Evolutionary conservation across 2,888 invertebrate species (phyloP).

Genomic region (Orthonychiurus folsomi): DNA sequence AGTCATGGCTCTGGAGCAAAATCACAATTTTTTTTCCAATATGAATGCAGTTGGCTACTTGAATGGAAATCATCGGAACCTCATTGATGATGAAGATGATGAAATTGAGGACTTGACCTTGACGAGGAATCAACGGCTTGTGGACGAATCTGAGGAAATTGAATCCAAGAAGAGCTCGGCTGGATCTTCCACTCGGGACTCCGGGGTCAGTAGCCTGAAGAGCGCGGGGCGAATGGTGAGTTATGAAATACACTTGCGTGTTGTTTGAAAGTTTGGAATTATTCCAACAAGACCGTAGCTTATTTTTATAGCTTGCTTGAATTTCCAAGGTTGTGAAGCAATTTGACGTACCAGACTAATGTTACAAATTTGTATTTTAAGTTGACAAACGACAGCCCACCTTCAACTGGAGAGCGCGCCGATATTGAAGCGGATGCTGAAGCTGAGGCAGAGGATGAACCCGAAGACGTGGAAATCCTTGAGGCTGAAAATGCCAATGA

Average conservation of each 20-base stretch:
- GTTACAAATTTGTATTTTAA: background rate
- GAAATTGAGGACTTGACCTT: conserved; percentile 8
- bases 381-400: background rate
- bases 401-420: background rate
- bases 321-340: too few species aligned
- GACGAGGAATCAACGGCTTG: background rate
- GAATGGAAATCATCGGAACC: background rate
- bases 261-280: background rate
- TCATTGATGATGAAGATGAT: background rate
- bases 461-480: background rate
- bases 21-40: background rate
- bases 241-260: background rate
- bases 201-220: conserved; percentile 34
- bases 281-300: background rate
- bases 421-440: background rate
- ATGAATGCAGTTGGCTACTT: background rate
- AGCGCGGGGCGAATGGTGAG: conserved; percentile 9
- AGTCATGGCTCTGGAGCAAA: background rate
- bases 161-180: conserved; percentile 13
- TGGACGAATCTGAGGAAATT: background rate
- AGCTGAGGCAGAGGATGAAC: background rate
- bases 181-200: conserved; percentile 36
- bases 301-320: too few species aligned
- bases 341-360: background rate
- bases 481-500: too few species aligned